Evolutionary conservation across 2,797 vertebrate species (phyloP).

Genomic region (Amazona finschi): DNA sequence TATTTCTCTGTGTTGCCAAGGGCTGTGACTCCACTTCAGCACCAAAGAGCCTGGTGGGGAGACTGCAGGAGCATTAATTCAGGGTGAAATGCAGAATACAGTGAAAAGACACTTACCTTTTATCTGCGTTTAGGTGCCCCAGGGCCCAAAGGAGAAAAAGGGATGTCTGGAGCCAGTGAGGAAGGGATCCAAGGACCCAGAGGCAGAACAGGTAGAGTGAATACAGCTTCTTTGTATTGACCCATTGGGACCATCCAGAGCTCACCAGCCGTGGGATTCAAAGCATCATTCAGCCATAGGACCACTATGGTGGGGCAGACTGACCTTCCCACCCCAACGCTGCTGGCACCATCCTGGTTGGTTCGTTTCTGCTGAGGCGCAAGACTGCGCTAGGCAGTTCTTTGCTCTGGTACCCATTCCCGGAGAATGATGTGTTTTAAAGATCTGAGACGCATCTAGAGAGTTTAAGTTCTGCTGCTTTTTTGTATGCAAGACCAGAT

Average conservation of each 20-base stretch:
- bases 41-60: background rate
- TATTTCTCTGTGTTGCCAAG: background rate
- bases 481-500: background rate
- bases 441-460: background rate
- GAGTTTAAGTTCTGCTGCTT: background rate
- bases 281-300: background rate
- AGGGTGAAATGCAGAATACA: background rate
- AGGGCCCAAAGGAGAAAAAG: conserved; percentile 66
- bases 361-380: background rate
- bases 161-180: conserved; percentile 4
- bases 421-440: background rate
- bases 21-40: background rate
- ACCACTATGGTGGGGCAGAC: background rate
- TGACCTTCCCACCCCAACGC: background rate
- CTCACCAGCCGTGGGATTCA: background rate
- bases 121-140: conserved; percentile 45
- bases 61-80: background rate
- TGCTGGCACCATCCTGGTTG: background rate
- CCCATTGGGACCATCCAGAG: background rate
- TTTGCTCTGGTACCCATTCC: background rate
- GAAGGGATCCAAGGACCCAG: conserved; percentile 55
- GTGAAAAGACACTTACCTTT: background rate
- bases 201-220: conserved; percentile 53
- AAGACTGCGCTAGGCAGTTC: background rate
- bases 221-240: background rate